Evolutionary conservation across 2,888 invertebrate species (phyloP).

Genomic region (Calliphora vomitoria): DNA sequence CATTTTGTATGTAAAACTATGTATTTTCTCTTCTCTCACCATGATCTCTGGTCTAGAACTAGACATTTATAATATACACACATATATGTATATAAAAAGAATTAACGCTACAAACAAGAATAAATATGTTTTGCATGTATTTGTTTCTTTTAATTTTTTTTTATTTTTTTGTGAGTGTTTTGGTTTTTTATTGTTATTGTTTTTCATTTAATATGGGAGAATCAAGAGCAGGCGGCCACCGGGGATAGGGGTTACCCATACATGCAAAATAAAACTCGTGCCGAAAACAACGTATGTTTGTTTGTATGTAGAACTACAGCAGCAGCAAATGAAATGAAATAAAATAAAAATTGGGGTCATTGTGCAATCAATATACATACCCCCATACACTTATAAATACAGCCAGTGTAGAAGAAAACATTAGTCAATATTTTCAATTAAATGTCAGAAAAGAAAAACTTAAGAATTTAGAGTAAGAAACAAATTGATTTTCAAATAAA

Average conservation of each 20-base stretch:
- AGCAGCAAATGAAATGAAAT: slow-evolving; percentile 50
- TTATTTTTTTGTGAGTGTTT: slow-evolving; percentile 14
- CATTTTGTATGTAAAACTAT: slow-evolving; percentile 5
- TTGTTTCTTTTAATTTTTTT: background rate
- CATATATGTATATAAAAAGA: too few species aligned
- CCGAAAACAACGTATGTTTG: slow-evolving; percentile 26
- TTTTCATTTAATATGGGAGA: slow-evolving; percentile 14
- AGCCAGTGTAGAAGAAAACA: background rate
- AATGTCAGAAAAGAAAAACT: slow-evolving; percentile 45
- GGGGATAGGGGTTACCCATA: background rate
- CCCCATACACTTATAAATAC: slow-evolving; percentile 10
- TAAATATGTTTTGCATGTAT: slow-evolving; percentile 18
- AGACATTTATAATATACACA: slow-evolving; percentile 61
- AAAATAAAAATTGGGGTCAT: slow-evolving; percentile 70
- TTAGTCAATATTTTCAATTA: slow-evolving; percentile 61
- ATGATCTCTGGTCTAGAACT: slow-evolving; percentile 58
- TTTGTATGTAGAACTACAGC: background rate
- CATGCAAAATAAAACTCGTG: slow-evolving; percentile 22
- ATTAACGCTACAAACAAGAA: slow-evolving; percentile 8
- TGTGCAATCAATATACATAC: slow-evolving; percentile 71
- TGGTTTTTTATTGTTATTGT: background rate
- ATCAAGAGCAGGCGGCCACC: background rate
- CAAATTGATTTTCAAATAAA: too few species aligned
- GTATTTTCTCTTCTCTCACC: slow-evolving; percentile 44
- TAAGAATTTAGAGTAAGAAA: slow-evolving; percentile 23